These are phyloP conservation scores for Nesoenas mayeri DNA, from an alignment of 2,113 vertebrate species.

Conservation along the genomic window DNA sequence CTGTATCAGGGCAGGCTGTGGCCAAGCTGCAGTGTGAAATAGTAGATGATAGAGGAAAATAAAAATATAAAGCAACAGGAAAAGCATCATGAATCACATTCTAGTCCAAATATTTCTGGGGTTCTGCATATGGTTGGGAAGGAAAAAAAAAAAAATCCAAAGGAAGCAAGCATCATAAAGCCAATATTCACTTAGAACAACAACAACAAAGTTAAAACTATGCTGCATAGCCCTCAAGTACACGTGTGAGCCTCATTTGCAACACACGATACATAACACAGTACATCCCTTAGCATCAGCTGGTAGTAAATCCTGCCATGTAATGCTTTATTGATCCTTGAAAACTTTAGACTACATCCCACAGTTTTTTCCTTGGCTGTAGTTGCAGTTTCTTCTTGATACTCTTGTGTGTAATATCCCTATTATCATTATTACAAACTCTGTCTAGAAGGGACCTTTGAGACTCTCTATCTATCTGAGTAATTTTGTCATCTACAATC, in stretches of 20 bases:
- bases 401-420: background rate
- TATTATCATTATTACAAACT: background rate
- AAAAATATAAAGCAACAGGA: background rate
- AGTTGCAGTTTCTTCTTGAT: background rate
- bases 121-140: background rate
- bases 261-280: background rate
- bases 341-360: background rate
- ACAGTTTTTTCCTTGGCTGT: background rate
- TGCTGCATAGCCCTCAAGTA: background rate
- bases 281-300: background rate
- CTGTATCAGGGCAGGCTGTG: background rate
- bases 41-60: background rate
- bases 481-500: constrained; percentile 41
- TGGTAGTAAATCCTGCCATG: background rate
- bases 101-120: background rate
- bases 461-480: background rate
- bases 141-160: background rate
- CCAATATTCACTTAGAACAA: background rate
- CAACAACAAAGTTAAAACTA: background rate
- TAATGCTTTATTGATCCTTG: background rate
- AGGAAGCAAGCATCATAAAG: background rate
- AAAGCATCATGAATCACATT: background rate
- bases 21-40: background rate
- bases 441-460: background rate
- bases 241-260: background rate